Percentiles rank a stretch among this genome's conserved stretches.
Evolutionary conservation across 2,113 vertebrate genomes (phyloP).

Genomic region (Dasyprocta punctata): DNA sequence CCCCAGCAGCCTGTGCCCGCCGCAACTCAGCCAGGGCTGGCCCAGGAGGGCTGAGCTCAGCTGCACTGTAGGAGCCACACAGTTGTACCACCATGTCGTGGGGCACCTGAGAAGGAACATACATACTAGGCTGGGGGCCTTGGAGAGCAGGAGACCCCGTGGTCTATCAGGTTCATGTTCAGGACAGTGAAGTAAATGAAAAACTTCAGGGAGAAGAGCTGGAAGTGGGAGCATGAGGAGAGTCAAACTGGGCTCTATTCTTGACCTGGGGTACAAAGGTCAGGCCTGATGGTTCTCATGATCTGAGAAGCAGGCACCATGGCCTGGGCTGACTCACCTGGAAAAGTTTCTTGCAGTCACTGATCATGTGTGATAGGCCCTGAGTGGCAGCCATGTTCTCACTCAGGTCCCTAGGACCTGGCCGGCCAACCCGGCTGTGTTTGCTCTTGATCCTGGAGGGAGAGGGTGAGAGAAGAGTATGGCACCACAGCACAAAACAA

Average conservation of each 20-base stretch:
- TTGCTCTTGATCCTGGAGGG: conserved; percentile 86
- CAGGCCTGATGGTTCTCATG: neutral
- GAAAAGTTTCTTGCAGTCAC: conserved; percentile 93
- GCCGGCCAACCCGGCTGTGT: conserved; percentile 85
- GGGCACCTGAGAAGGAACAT: conserved; percentile 84
- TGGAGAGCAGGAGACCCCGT: neutral
- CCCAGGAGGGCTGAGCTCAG: conserved; percentile 86
- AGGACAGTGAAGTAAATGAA: neutral
- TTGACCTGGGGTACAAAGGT: neutral
- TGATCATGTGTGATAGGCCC: conserved; percentile 92
- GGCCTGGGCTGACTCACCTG: conserved; percentile 84
- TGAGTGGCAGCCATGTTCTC: conserved; percentile 93
- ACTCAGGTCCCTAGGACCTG: conserved; percentile 90
- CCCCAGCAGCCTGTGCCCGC: conserved; percentile 51
- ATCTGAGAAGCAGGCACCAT: neutral
- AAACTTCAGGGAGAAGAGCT: neutral
- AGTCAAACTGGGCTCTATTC: neutral
- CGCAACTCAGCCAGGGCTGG: conserved; percentile 84
- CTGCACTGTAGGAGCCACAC: conserved; percentile 88
- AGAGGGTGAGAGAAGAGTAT: neutral
- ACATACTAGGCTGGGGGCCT: neutral
- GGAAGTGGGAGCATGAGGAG: neutral
- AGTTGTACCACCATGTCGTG: conserved; percentile 91
- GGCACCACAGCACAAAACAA: neutral
- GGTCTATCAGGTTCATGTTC: neutral